Evolutionary conservation across 2,888 invertebrate species (phyloP), one percentile per base, ranked within the genome.

Genomic region (Meteorus cinctellus): DNA sequence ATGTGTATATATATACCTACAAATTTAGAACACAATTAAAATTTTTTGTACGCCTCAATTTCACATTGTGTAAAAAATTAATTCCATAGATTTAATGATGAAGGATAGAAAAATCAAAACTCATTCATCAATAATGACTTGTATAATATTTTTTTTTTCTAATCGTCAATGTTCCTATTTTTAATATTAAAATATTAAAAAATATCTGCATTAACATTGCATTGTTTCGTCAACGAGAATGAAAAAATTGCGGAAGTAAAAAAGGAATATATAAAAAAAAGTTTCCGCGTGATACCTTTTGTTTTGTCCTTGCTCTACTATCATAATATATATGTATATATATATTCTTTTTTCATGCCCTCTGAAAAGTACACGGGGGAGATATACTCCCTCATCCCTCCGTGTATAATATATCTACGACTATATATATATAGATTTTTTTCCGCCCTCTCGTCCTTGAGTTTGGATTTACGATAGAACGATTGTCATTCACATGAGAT

Each of bases 401-500:
- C 24, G 10, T 19, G 4, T 55, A 19, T 41, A 41, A 41, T 41
- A 41, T 41, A 41, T 41, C 41, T 12, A 12, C 12, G 8, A 41
- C 41, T 41, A 41, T 55, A 55, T 19, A 55, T 19, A 55, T 19
- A 55, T 0, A 19, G n/a, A 24, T 55, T 19, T 27, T 74, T 71
- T 60, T 55, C 31, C 62, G 41, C 31, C 63, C 63, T 19, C 59
- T 19, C 29, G 72, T 48, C 65, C 65, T 66, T 55, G 36, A 51
- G 68, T 62, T 34, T 24, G 68, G 63, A 74, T 68, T 19, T 41
- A 72, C 59, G 59, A 19, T 66, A 75, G 77, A 78, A 78, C 76
- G 75, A 78, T 80, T 81, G 81, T 79, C 81, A 84, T 82, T 82
- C 82, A 80, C 82, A 48, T 48, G n/a, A 79, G 81, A 79, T 84